Percentiles rank a stretch among this genome's conserved stretches.
These are phyloP conservation scores for Rhysida immarginata DNA, from an alignment of 1,140 invertebrate genomes.

Conservation along the genomic window DNA sequence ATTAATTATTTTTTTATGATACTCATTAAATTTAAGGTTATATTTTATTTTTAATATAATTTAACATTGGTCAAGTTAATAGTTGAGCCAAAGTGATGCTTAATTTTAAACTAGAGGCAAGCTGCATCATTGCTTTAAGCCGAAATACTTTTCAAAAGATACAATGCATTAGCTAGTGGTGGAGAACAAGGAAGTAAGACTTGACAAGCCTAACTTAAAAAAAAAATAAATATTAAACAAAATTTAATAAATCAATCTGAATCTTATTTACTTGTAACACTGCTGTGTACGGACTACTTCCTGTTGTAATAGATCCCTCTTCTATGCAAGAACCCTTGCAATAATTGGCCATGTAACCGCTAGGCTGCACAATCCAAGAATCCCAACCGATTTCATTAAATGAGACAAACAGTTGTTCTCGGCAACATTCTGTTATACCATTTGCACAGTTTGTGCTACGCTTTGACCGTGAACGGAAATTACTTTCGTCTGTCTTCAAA, in stretches of 20 bases:
- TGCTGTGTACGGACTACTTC: slow-evolving; percentile 37
- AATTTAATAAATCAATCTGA: neutral
- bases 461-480: slow-evolving; percentile 39
- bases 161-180: too few species aligned
- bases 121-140: too few species aligned
- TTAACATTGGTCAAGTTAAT: too few species aligned
- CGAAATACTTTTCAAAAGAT: too few species aligned
- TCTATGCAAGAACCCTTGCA: slow-evolving; percentile 60
- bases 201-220: neutral
- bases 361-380: slow-evolving; percentile 67
- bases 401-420: slow-evolving; percentile 61
- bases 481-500: slow-evolving; percentile 31
- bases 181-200: neutral
- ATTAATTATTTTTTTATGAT: too few species aligned
- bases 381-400: slow-evolving; percentile 74
- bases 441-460: slow-evolving; percentile 50
- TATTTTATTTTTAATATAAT: too few species aligned
- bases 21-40: too few species aligned
- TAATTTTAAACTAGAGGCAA: too few species aligned
- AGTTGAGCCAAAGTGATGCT: too few species aligned
- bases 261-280: slow-evolving; percentile 54
- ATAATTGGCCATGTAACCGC: slow-evolving; percentile 66
- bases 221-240: neutral
- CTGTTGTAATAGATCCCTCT: slow-evolving; percentile 30
- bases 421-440: slow-evolving; percentile 53